Evolutionary conservation across 1,140 invertebrate genomes (phyloP).

Genomic region (Drosophila kepulauana): DNA sequence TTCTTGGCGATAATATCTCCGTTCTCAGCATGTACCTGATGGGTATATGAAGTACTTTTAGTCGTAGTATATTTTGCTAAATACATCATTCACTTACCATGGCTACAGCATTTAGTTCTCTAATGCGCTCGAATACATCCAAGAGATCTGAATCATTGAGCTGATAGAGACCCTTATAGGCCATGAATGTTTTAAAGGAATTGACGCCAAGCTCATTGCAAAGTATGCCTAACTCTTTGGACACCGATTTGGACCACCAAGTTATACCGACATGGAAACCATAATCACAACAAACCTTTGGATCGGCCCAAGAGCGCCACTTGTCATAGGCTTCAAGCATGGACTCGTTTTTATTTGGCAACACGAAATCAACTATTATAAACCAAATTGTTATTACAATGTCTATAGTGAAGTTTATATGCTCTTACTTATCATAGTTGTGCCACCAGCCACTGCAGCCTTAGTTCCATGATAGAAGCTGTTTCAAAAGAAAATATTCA

Average conservation of each 20-base stretch:
- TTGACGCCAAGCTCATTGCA: constrained; percentile 94
- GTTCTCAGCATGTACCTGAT: constrained; percentile 98
- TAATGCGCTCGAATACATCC: constrained; percentile 92
- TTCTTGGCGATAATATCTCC: constrained; percentile 97
- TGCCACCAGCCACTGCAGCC: constrained; percentile 95
- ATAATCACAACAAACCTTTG: constrained; percentile 99
- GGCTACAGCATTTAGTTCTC: constrained; percentile 93
- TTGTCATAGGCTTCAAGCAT: constrained; percentile 96
- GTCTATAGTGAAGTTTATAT: background rate
- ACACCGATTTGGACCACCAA: constrained; percentile 94
- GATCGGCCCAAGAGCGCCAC: constrained; percentile 96
- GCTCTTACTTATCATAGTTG: constrained; percentile 92
- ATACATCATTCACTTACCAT: constrained; percentile 85
- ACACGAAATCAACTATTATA: constrained; percentile 93
- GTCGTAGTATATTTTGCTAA: background rate
- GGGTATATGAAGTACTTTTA: background rate
- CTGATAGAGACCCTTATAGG: constrained; percentile 95
- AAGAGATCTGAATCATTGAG: constrained; percentile 96
- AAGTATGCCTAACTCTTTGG: constrained; percentile 92
- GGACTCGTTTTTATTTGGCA: constrained; percentile 93
- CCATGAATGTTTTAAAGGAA: constrained; percentile 99
- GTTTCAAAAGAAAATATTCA: background rate
- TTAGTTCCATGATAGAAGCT: constrained; percentile 94
- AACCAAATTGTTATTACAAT: background rate
- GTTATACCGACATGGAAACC: constrained; percentile 96